These are phyloP conservation scores for Drosophila paramelanica DNA, from an alignment of 2,888 invertebrate genomes.

Conservation along the genomic window DNA sequence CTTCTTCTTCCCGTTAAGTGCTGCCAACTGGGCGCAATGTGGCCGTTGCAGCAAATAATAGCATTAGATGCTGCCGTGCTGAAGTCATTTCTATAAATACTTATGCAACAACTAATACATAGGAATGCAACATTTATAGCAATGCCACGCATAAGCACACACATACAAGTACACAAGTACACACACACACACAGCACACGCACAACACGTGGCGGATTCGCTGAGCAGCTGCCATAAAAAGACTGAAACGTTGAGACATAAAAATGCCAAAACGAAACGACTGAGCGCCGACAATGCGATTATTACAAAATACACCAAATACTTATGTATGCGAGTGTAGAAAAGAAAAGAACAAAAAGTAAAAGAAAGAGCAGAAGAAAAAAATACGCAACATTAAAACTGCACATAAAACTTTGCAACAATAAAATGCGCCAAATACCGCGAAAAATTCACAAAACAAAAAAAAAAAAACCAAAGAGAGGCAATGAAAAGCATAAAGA, in stretches of 20 bases:
- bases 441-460: conserved; percentile 24
- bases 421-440: conserved; percentile 54
- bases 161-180: conserved; percentile 1
- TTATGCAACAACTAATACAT: conserved; percentile 24
- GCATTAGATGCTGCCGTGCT: conserved; percentile 19
- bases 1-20: conserved; percentile 28
- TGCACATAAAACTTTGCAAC: conserved; percentile 63
- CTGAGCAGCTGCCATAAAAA: conserved; percentile 53
- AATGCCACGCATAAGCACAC: conserved; percentile 15
- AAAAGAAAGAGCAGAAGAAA: conserved; percentile 3
- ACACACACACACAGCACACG: not conserved
- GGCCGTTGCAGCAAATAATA: conserved; percentile 10
- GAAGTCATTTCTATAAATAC: conserved; percentile 72
- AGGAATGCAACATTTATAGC: conserved; percentile 56
- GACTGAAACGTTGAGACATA: conserved; percentile 48
- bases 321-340: not conserved
- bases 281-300: conserved; percentile 40
- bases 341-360: not conserved
- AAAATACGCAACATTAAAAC: conserved; percentile 45
- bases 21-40: conserved; percentile 23
- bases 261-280: conserved; percentile 39
- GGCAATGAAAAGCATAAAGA: conserved; percentile 27
- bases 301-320: conserved; percentile 45
- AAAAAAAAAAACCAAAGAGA: conserved; percentile 1
- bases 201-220: conserved; percentile 43